Percentiles rank a stretch among this genome's conserved stretches.
Evolutionary conservation across 2,797 vertebrate genomes (phyloP).

Genomic region (Botia kubotai): DNA sequence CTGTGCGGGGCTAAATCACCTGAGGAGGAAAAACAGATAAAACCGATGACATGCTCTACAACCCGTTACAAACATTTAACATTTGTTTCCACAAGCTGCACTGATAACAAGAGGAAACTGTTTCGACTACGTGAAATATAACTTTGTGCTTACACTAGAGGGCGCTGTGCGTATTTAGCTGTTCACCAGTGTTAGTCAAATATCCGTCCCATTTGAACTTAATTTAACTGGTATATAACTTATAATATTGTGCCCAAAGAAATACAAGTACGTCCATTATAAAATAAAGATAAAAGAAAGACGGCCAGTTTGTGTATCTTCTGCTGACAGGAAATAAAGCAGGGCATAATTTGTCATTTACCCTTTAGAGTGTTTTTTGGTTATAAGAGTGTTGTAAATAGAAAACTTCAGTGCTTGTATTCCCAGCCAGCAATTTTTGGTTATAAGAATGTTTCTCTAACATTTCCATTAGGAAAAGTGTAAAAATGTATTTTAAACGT

Average conservation of each 20-base stretch:
- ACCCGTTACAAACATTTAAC: background rate
- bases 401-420: no score
- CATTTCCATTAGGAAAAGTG: no score
- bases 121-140: background rate
- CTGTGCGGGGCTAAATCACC: background rate
- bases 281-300: background rate
- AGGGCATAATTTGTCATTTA: no score
- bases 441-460: no score
- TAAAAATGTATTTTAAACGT: no score
- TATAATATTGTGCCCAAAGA: background rate
- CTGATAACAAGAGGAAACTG: background rate
- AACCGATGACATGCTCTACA: background rate
- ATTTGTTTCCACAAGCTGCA: background rate
- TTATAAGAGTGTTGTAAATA: no score
- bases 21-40: background rate
- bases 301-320: no score
- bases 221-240: background rate
- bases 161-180: background rate
- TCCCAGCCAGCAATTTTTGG: no score
- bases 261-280: no score
- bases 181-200: background rate
- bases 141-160: conserved; percentile 14
- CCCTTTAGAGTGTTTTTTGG: no score
- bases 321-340: no score
- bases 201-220: background rate